These are phyloP conservation scores for Drosophila hydei DNA, from an alignment of 1,140 invertebrate species.

Conservation along the genomic window DNA sequence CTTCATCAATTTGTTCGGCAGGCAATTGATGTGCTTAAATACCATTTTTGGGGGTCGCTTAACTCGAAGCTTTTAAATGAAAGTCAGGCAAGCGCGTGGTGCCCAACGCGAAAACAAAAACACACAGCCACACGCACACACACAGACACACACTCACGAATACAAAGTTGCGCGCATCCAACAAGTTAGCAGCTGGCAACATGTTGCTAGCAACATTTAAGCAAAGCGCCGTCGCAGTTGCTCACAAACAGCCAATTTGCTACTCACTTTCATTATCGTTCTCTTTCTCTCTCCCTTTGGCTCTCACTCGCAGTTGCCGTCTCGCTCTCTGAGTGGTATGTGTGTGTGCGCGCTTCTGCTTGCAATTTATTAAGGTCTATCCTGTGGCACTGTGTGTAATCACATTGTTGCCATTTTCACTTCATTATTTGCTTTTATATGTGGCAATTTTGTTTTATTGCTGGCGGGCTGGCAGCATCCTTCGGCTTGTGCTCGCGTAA, in stretches of 20 bases:
- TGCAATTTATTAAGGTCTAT: slow-evolving; percentile 74
- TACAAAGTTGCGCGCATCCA: slow-evolving; percentile 56
- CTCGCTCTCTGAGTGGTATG: slow-evolving; percentile 16
- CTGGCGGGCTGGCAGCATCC: slow-evolving; percentile 48
- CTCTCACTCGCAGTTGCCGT: slow-evolving; percentile 4
- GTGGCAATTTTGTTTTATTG: slow-evolving; percentile 77
- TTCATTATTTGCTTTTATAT: slow-evolving; percentile 82
- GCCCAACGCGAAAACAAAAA: background rate
- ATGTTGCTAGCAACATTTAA: slow-evolving; percentile 69
- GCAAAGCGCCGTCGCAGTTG: slow-evolving; percentile 59
- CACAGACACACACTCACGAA: slow-evolving; percentile 2
- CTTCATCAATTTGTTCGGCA: slow-evolving; percentile 23
- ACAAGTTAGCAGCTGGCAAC: slow-evolving; percentile 68
- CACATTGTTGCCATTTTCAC: slow-evolving; percentile 83
- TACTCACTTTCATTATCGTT: slow-evolving; percentile 13
- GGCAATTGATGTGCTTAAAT: slow-evolving; percentile 39
- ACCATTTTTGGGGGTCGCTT: slow-evolving; percentile 5
- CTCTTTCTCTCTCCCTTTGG: slow-evolving; percentile 2
- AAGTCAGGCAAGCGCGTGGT: slow-evolving; percentile 30
- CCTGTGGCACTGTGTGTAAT: slow-evolving; percentile 75
- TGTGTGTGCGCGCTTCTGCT: slow-evolving; percentile 16
- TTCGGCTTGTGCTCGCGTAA: slow-evolving; percentile 60
- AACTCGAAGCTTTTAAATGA: slow-evolving; percentile 20
- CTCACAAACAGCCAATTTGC: slow-evolving; percentile 28
- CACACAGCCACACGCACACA: background rate